These are phyloP conservation scores for Pemphredon lugubris DNA, from an alignment of 2,888 invertebrate species.

Conservation along the genomic window DNA sequence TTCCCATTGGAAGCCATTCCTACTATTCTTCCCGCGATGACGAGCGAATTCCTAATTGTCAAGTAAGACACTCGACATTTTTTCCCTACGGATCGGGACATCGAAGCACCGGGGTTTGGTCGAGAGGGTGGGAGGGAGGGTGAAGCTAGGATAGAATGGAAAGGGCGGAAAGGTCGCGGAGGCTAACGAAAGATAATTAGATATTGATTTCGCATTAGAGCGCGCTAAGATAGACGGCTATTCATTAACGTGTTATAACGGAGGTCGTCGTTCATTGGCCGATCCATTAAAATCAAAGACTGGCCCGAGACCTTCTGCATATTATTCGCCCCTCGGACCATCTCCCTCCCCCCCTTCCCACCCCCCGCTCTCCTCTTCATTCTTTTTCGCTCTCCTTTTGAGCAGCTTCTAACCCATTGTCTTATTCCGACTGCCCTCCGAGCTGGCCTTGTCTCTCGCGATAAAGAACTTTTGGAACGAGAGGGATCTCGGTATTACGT, in stretches of 20 bases:
- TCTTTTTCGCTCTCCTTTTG: constrained; percentile 22
- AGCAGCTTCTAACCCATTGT: constrained; percentile 47
- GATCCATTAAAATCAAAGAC: constrained; percentile 68
- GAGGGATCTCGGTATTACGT: background rate
- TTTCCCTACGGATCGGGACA: too few relatives aligned
- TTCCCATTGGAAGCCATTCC: too few relatives aligned
- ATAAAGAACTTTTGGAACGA: constrained; percentile 12
- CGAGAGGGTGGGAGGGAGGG: too few relatives aligned
- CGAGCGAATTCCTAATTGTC: too few relatives aligned
- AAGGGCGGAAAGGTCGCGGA: constrained; percentile 17
- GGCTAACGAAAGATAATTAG: constrained; percentile 72
- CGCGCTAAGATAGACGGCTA: constrained; percentile 61
- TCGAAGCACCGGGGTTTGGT: too few relatives aligned
- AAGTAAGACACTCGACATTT: too few relatives aligned
- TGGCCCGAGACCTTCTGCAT: constrained; percentile 49
- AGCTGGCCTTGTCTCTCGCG: constrained; percentile 11
- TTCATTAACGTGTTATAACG: constrained; percentile 69
- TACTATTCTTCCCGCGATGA: too few relatives aligned
- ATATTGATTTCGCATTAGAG: constrained; percentile 77
- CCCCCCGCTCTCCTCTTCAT: constrained; percentile 23
- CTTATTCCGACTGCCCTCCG: constrained; percentile 18
- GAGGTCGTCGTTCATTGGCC: constrained; percentile 57
- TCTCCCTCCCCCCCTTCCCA: constrained; percentile 25
- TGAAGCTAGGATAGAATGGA: too few relatives aligned
- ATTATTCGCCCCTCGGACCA: too few relatives aligned